phyloP scores from a whole-genome alignment of 2,113 vertebrate genomes.

The Murina feae region DNA sequence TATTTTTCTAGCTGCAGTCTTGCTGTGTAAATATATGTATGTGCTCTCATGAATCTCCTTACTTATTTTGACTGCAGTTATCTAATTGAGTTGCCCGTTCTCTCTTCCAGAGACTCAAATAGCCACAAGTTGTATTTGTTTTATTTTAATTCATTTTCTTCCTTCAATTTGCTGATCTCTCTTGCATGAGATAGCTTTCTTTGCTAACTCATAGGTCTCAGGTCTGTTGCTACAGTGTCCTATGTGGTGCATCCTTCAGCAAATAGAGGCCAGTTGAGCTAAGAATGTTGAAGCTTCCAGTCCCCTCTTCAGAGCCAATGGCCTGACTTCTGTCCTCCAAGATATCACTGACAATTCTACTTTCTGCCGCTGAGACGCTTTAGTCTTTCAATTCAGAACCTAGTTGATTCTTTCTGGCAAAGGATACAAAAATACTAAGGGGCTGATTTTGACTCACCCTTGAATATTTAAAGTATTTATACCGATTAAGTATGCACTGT shows the following conservation, averaged over 20 bases:
- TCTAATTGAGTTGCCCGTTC: background rate
- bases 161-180: background rate
- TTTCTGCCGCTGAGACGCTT: background rate
- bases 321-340: background rate
- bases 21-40: background rate
- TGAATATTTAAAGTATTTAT: background rate
- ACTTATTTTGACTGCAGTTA: background rate
- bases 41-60: background rate
- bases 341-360: no score
- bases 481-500: background rate
- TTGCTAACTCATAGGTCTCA: background rate
- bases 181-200: background rate
- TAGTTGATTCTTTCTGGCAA: background rate
- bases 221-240: background rate
- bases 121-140: background rate
- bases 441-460: background rate
- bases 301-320: rapidly evolving
- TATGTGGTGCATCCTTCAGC: background rate
- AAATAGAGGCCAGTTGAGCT: background rate
- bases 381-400: background rate
- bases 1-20: background rate
- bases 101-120: background rate
- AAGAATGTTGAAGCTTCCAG: background rate
- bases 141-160: background rate
- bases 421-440: background rate